Conservation (phyloP, 2,888 invertebrate genomes). For the Agriopis aurantiaria region DNA sequence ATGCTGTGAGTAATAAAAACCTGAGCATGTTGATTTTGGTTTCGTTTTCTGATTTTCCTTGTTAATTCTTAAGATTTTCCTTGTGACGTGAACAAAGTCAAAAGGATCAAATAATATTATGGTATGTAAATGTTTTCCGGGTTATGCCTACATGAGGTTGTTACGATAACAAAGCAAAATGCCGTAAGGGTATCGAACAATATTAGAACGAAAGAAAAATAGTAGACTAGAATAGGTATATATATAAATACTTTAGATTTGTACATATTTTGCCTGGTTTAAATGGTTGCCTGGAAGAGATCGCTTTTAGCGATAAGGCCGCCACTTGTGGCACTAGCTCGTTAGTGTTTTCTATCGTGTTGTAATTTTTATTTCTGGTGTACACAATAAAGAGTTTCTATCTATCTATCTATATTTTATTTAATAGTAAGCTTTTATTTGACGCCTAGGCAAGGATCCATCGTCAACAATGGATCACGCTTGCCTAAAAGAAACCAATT, state of each 20-base stretch:
- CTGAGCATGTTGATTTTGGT: constrained; percentile 11
- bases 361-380: too few relatives aligned
- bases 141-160: not conserved
- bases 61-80: constrained; percentile 21
- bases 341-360: too few relatives aligned
- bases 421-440: too few relatives aligned
- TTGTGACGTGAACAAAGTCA: constrained; percentile 5
- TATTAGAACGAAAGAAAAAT: too few relatives aligned
- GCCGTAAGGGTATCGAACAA: not conserved
- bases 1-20: not conserved
- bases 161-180: constrained; percentile 3
- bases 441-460: too few relatives aligned
- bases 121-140: constrained; percentile 24
- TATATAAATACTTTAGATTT: not conserved
- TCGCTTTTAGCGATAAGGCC: too few relatives aligned
- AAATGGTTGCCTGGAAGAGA: too few relatives aligned
- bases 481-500: too few relatives aligned
- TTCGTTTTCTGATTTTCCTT: constrained; percentile 6
- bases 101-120: constrained; percentile 23
- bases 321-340: too few relatives aligned
- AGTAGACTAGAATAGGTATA: not conserved
- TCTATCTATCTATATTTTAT: too few relatives aligned
- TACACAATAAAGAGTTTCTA: too few relatives aligned
- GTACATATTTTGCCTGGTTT: not conserved
- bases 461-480: too few relatives aligned